Percentiles rank a stretch among this genome's conserved stretches.
These are phyloP conservation scores for Dinoponera quadriceps DNA, from an alignment of 1,140 invertebrate genomes.

Conservation along the genomic window DNA sequence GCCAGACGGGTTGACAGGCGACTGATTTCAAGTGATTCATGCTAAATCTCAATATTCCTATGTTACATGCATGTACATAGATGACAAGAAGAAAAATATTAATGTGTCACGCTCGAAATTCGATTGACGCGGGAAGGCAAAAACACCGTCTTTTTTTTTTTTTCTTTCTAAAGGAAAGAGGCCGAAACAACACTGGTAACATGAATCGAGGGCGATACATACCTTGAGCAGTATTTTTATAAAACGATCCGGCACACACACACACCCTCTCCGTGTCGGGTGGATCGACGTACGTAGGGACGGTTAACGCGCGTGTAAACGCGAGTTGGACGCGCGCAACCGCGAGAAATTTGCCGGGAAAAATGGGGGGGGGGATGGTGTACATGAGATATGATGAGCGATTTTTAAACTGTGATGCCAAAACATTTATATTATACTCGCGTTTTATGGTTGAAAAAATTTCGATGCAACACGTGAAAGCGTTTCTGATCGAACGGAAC, in stretches of 20 bases:
- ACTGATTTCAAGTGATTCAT: constrained; percentile 66
- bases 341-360: constrained; percentile 19
- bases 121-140: constrained; percentile 58
- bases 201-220: constrained; percentile 65
- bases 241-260: constrained; percentile 70
- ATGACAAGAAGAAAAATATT: constrained; percentile 9
- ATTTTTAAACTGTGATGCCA: constrained; percentile 85
- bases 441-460: constrained; percentile 72
- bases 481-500: constrained; percentile 68
- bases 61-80: constrained; percentile 61
- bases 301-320: constrained; percentile 1
- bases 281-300: neutral
- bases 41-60: constrained; percentile 64
- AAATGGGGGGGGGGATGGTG: constrained; percentile 7
- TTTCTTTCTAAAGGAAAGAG: neutral
- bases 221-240: constrained; percentile 83
- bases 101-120: constrained; percentile 58
- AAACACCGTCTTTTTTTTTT: constrained; percentile 20
- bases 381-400: constrained; percentile 58
- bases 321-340: neutral
- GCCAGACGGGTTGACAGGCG: constrained; percentile 62
- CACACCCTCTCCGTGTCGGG: constrained; percentile 60
- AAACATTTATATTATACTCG: constrained; percentile 78
- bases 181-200: constrained; percentile 39
- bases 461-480: constrained; percentile 59